phyloP scores from a whole-genome alignment of 2,797 vertebrate species.

The Clarias fuscus region DNA sequence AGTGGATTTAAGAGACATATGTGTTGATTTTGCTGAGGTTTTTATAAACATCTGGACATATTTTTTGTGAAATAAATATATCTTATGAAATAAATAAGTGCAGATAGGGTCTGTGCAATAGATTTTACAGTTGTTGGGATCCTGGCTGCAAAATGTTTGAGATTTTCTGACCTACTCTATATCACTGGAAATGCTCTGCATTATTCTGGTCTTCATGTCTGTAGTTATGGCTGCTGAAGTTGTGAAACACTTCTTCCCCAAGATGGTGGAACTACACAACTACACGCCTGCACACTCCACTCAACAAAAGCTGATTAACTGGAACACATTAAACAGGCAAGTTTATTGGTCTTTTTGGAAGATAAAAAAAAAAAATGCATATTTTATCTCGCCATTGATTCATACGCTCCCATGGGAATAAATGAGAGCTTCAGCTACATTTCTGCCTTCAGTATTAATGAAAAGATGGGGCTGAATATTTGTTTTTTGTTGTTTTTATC shows the following conservation, averaged over 20 bases:
- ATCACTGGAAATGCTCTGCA: background rate
- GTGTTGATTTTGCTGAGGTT: background rate
- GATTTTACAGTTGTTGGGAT: background rate
- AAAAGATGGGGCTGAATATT: slow-evolving; percentile 51
- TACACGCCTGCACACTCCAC: slow-evolving; percentile 74
- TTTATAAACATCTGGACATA: slow-evolving; percentile 14
- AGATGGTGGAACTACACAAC: slow-evolving; percentile 80
- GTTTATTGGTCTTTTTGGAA: slow-evolving; percentile 49
- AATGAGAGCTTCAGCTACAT: slow-evolving; percentile 38
- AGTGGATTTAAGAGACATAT: background rate
- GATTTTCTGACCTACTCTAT: background rate
- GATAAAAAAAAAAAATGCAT: slow-evolving; percentile 35
- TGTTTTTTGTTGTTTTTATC: slow-evolving; percentile 36
- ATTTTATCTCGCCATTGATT: slow-evolving; percentile 25
- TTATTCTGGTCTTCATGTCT: slow-evolving; percentile 38
- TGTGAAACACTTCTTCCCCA: slow-evolving; percentile 77
- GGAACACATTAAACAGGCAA: slow-evolving; percentile 80
- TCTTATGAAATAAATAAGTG: background rate
- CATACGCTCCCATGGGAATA: slow-evolving; percentile 27
- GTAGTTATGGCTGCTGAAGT: slow-evolving; percentile 82
- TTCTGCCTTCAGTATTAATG: slow-evolving; percentile 26
- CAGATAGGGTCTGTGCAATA: background rate
- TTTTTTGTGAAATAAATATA: no score
- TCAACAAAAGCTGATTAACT: slow-evolving; percentile 78
- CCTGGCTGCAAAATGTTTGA: background rate